Conservation (phyloP, 2,797 vertebrate genomes). For the Vipera latastei region DNA sequence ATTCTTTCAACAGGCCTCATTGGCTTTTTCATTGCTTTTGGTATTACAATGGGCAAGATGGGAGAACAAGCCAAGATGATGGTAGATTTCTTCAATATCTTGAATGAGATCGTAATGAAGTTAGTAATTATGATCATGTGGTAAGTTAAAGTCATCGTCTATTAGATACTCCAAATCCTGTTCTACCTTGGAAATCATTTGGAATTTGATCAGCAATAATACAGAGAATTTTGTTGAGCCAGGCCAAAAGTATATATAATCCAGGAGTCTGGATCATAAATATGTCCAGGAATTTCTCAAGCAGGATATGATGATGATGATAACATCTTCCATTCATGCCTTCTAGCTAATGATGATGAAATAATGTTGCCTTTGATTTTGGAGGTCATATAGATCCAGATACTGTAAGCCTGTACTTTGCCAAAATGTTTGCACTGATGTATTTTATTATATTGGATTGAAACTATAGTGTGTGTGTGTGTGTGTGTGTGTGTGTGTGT, state of each 20-base stretch:
- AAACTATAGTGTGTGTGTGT: not conserved
- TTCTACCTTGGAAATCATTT: not conserved
- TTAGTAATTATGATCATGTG: constrained; percentile 99
- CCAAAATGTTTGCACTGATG: not conserved
- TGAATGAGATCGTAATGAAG: constrained; percentile 99
- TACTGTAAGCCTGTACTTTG: not conserved
- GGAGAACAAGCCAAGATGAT: constrained; percentile 96
- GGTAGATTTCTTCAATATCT: constrained; percentile 98
- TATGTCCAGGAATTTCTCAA: not conserved
- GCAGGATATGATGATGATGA: not conserved
- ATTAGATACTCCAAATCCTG: not conserved
- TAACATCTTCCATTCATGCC: not conserved
- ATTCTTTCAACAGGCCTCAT: constrained; percentile 83
- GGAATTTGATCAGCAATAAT: not conserved
- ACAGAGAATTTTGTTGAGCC: not conserved
- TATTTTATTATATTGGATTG: constrained; percentile 6
- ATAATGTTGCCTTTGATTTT: not conserved
- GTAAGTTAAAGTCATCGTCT: constrained; percentile 76
- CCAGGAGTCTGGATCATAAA: not conserved
- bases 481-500: fast-evolving
- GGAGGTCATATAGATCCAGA: not conserved
- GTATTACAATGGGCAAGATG: constrained; percentile 99
- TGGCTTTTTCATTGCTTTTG: constrained; percentile 99
- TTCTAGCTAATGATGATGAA: not conserved
- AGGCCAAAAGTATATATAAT: not conserved